These are phyloP conservation scores for Limanda limanda DNA, from an alignment of 2,113 vertebrate genomes.

Conservation along the genomic window DNA sequence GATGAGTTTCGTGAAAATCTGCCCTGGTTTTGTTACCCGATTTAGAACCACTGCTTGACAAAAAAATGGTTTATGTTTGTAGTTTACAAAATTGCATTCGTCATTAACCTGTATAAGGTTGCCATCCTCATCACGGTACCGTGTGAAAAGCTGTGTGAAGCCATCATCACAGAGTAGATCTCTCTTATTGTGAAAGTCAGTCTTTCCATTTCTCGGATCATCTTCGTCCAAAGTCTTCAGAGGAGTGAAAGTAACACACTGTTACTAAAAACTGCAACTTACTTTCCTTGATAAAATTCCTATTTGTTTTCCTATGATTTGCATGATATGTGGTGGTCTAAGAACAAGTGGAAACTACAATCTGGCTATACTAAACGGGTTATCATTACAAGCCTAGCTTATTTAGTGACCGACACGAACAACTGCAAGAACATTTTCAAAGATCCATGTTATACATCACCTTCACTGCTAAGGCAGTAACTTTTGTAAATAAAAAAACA, in stretches of 20 bases:
- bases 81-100: not conserved
- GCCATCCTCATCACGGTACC: slow-evolving; percentile 88
- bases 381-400: no score
- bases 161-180: slow-evolving; percentile 55
- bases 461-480: no score
- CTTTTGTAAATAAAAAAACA: not conserved
- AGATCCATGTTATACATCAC: no score
- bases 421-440: no score
- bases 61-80: not conserved
- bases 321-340: not conserved
- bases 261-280: not conserved
- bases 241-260: not conserved
- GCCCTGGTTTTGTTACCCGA: not conserved
- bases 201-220: slow-evolving; percentile 52
- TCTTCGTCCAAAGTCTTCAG: slow-evolving; percentile 34
- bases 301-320: no score
- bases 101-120: slow-evolving; percentile 88
- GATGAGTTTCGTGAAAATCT: not conserved
- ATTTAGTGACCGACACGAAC: no score
- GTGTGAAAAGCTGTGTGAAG: slow-evolving; percentile 88
- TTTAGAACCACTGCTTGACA: no score
- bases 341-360: not conserved
- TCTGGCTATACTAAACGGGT: no score
- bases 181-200: slow-evolving; percentile 45
- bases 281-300: no score